Percentiles rank a stretch among this genome's conserved stretches.
Conservation (phyloP, 1,140 invertebrate species). For the Brevipalpus yothersi region DNA sequence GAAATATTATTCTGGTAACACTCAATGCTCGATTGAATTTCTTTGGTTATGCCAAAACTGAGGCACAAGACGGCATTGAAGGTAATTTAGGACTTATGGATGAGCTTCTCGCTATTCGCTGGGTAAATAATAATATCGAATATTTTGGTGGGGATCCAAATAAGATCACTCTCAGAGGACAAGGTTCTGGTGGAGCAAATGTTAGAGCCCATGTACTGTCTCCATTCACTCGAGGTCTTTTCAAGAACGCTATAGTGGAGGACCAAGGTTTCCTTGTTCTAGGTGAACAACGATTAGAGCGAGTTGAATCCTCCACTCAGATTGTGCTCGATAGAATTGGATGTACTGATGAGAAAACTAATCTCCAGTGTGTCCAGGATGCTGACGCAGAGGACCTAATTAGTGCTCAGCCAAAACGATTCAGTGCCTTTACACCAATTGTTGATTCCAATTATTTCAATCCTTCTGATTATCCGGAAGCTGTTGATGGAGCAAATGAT, state of each 20-base stretch:
- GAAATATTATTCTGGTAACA: conserved; percentile 38
- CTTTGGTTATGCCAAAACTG: conserved; percentile 57
- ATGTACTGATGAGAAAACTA: too few species aligned
- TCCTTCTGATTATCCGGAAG: too few species aligned
- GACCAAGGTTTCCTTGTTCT: too few species aligned
- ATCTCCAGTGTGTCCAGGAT: too few species aligned
- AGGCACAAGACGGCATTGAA: conserved; percentile 25
- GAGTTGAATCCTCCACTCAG: too few species aligned
- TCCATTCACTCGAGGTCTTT: conserved; percentile 10
- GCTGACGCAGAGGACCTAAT: too few species aligned
- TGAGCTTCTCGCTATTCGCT: conserved; percentile 12
- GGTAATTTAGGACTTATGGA: conserved; percentile 13
- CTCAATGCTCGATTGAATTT: conserved; percentile 41
- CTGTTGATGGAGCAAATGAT: too few species aligned
- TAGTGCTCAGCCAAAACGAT: too few species aligned
- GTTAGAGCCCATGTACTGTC: conserved; percentile 19
- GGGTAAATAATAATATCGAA: conserved; percentile 13
- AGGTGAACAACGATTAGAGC: too few species aligned
- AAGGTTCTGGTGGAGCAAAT: conserved; percentile 19
- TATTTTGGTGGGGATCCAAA: conserved; percentile 13
- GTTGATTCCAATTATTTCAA: too few species aligned
- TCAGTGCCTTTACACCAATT: too few species aligned
- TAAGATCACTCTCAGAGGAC: conserved; percentile 26
- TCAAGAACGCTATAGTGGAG: conserved; percentile 20
- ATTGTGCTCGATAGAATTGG: too few species aligned